Conservation (phyloP, 2,888 invertebrate species). For the Anoplius nigerrimus region DNA sequence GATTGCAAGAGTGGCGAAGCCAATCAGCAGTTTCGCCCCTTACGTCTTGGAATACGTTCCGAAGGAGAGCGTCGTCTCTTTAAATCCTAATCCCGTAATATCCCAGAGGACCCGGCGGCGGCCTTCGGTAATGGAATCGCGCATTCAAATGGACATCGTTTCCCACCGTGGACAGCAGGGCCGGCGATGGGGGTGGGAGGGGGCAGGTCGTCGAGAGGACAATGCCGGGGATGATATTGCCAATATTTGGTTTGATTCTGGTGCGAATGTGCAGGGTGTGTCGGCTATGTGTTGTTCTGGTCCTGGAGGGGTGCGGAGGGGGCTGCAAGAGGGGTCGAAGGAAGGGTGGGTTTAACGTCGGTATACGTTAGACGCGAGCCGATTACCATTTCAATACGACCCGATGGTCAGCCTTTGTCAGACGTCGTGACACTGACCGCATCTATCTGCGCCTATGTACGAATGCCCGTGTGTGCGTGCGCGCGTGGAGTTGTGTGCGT, state of each 20-base stretch:
- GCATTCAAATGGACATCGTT: conserved; percentile 67
- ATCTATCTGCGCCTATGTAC: conserved; percentile 49
- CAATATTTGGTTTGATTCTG: conserved; percentile 75
- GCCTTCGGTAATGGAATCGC: conserved; percentile 64
- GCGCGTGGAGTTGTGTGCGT: no score
- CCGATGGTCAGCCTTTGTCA: conserved; percentile 69
- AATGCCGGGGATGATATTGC: conserved; percentile 72
- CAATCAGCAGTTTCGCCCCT: no score
- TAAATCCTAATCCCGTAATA: conserved; percentile 67
- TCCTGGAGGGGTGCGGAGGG: background rate
- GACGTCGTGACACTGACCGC: conserved; percentile 61
- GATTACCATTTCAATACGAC: conserved; percentile 73
- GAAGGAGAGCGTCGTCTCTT: conserved; percentile 26
- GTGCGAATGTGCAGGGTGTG: conserved; percentile 58
- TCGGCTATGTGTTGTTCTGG: background rate
- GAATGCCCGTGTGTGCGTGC: background rate
- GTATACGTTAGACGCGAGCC: conserved; percentile 68
- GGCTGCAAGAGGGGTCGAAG: background rate
- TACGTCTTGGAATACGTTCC: background rate
- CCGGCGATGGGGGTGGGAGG: conserved; percentile 4
- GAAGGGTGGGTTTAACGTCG: conserved; percentile 26
- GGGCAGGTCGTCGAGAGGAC: conserved; percentile 52
- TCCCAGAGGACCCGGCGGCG: conserved; percentile 56
- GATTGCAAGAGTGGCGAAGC: no score
- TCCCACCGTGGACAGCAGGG: conserved; percentile 48